Conservation (phyloP, 2,888 invertebrate species). For the Notodonta dromedarius region DNA sequence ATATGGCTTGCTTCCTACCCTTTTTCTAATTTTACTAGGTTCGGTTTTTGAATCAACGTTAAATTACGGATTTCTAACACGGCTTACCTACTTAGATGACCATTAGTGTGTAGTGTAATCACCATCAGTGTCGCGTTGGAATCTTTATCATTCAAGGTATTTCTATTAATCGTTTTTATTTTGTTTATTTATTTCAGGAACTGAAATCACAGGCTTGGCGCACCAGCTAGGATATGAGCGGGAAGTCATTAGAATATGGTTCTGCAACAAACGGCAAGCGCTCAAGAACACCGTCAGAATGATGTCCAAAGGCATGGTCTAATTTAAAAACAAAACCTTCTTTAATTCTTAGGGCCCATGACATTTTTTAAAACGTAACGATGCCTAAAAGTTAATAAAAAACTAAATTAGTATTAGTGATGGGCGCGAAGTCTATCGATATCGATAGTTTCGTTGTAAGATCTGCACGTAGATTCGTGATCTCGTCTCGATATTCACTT, state of each 20-base stretch:
- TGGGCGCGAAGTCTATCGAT: constrained; percentile 50
- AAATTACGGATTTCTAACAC: no score
- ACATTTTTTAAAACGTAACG: constrained; percentile 13
- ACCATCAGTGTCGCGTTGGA: no score
- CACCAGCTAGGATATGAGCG: constrained; percentile 98
- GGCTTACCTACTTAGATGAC: no score
- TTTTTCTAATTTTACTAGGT: no score
- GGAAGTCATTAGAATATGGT: constrained; percentile 99
- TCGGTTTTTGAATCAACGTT: no score
- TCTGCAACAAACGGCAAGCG: constrained; percentile 99
- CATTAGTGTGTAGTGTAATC: no score
- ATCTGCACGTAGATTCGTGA: constrained; percentile 58
- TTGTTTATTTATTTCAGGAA: constrained; percentile 87
- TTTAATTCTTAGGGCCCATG: constrained; percentile 14
- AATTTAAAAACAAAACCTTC: constrained; percentile 44
- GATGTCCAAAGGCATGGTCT: constrained; percentile 95
- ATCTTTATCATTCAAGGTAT: no score
- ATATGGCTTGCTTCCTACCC: no score
- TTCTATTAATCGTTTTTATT: constrained; percentile 11
- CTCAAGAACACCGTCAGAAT: constrained; percentile 98
- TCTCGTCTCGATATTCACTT: constrained; percentile 53
- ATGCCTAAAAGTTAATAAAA: constrained; percentile 9
- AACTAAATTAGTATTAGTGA: constrained; percentile 37
- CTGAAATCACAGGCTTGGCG: constrained; percentile 97
- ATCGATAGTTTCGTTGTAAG: constrained; percentile 52